Evolutionary conservation across 2,797 vertebrate genomes (phyloP), one percentile per base, ranked within the genome.

Genomic region (Phrynocephalus guinanensis): DNA sequence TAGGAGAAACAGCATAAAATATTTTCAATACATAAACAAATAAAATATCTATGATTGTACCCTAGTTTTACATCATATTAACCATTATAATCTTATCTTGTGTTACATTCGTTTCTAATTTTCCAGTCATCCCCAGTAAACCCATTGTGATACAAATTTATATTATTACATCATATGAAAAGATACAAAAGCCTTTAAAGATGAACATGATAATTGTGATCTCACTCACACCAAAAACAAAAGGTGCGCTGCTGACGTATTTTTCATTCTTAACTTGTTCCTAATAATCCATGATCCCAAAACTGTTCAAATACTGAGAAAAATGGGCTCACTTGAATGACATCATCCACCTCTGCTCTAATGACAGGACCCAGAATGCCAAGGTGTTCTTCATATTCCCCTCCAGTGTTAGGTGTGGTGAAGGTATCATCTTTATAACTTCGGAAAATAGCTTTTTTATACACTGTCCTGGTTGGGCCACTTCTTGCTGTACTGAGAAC

Each of bases 331-430:
- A 99, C 99, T 92, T 98, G 96, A 86, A 99, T 98, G 79, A 96
- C 98, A 86, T 99, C 98, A 0, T 97, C 98, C 88, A 99, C 98
- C 94, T 99, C 98, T 3, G 98, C 98, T 93, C 97, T 98, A 87
- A 99, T 98, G 76, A 99, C 82, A 1, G 99, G 98, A 7, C 99
- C 99, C 70, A 99, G 97, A 93, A 99, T 98, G 73, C 99, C 99
- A 3, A 99, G 97, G 86, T 99, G 99, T 87, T 99, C 97, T 22
- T 97, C 96, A 3, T 98, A 93, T 93, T 99, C 99, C 0, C 98
- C 98, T 20, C 87, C 96, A 86, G 97, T 92, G 50, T 97, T 96
- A 33, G 95, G 97, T 18, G 87, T 96, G 0, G 72, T 97, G 91
- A 99, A 99, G 63, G 95, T 96, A 48, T 95, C 97, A 84, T 99